A percentile compares a stretch with the other conserved stretches of the same genome.
Evolutionary conservation across 2,113 vertebrate species (phyloP).

Genomic region (Speoplatyrhinus poulsoni): DNA sequence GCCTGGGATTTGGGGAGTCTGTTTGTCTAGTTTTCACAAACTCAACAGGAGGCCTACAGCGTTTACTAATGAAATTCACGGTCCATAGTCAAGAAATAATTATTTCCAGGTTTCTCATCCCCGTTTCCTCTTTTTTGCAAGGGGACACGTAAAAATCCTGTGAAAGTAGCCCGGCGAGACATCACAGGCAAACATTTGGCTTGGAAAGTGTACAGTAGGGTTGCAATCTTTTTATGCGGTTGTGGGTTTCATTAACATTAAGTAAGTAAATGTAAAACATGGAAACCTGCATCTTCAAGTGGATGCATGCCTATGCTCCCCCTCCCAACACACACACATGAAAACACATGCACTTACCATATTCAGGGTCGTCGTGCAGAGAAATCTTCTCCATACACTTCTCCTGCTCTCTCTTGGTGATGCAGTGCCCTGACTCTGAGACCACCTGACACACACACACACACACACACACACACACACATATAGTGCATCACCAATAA

Average conservation of each 20-base stretch:
- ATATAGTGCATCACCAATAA: background rate
- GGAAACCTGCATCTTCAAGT: background rate
- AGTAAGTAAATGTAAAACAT: background rate
- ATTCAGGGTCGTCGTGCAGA: slow-evolving; percentile 60
- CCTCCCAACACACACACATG: background rate
- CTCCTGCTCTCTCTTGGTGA: slow-evolving; percentile 77
- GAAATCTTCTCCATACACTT: slow-evolving; percentile 76
- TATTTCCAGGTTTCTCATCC: slow-evolving; percentile 63
- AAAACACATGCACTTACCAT: slow-evolving; percentile 52
- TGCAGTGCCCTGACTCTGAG: slow-evolving; percentile 67
- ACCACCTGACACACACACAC: slow-evolving; percentile 58
- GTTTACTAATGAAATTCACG: slow-evolving; percentile 53
- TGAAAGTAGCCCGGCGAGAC: slow-evolving; percentile 38
- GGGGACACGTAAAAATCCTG: slow-evolving; percentile 29
- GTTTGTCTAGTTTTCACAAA: slow-evolving; percentile 31
- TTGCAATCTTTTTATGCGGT: too few species aligned
- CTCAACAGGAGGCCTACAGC: slow-evolving; percentile 41
- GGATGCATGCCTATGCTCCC: slow-evolving; percentile 7
- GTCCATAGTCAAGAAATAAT: slow-evolving; percentile 62
- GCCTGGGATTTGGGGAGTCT: slow-evolving; percentile 51
- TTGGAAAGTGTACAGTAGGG: background rate
- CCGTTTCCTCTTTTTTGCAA: slow-evolving; percentile 47
- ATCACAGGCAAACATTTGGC: slow-evolving; percentile 43
- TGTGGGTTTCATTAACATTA: too few species aligned
- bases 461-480: slow-evolving; percentile 15